These are phyloP conservation scores for Phymatocera aterrima DNA, from an alignment of 2,888 invertebrate species.

Conservation along the genomic window DNA sequence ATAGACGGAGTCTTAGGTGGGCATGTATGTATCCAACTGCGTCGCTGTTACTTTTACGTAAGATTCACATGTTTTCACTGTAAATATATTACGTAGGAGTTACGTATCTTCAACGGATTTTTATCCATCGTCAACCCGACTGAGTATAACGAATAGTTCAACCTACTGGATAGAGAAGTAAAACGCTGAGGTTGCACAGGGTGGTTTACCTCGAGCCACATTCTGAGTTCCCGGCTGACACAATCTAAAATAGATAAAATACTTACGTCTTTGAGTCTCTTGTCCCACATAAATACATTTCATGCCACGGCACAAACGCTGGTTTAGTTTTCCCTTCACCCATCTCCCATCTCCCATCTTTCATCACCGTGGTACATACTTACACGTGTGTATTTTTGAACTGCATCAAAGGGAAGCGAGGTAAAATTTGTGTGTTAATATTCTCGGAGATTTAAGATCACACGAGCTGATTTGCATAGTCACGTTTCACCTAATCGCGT, in stretches of 20 bases:
- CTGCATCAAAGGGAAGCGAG: not conserved
- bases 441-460: not conserved
- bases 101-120: not conserved
- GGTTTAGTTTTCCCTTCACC: not conserved
- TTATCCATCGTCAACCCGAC: not conserved
- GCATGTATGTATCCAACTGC: no score
- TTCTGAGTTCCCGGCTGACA: constrained; percentile 25
- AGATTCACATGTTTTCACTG: not conserved
- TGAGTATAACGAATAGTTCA: not conserved
- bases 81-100: not conserved
- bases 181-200: constrained; percentile 12
- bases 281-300: not conserved
- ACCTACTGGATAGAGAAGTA: not conserved
- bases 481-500: constrained; percentile 1
- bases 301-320: not conserved
- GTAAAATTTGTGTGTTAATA: not conserved
- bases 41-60: not conserved
- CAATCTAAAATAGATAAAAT: constrained; percentile 12
- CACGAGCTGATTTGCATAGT: not conserved
- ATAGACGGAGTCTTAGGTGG: not conserved
- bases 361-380: not conserved
- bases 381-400: not conserved
- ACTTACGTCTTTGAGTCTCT: constrained; percentile 5
- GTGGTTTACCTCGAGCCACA: constrained; percentile 2
- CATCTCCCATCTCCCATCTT: not conserved